phyloP scores from a whole-genome alignment of 1,140 invertebrate genomes.

The Gonatopus flavifemur region DNA sequence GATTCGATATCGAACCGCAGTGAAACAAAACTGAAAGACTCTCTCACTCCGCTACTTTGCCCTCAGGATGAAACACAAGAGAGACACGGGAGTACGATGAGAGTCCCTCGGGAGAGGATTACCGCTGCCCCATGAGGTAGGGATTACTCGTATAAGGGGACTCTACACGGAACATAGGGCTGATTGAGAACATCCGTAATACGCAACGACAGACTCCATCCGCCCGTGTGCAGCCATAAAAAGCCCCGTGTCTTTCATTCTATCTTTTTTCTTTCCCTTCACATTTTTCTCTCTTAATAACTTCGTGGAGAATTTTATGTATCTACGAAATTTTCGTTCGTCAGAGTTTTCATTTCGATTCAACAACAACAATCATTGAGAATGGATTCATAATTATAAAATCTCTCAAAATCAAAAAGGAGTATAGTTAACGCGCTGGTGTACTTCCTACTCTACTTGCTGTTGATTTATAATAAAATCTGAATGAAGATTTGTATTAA shows the following conservation, averaged over 20 bases:
- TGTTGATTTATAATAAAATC: no score
- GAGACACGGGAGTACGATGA: slow-evolving; percentile 16
- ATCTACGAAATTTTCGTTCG: no score
- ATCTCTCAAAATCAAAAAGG: no score
- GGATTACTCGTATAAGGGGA: slow-evolving; percentile 48
- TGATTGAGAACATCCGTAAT: slow-evolving; percentile 61
- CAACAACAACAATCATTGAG: no score
- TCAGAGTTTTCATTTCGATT: no score
- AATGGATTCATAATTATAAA: no score
- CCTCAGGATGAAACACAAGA: no score
- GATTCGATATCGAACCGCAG: slow-evolving; percentile 31
- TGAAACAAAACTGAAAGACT: slow-evolving; percentile 40
- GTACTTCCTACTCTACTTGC: no score
- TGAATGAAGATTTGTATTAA: not conserved
- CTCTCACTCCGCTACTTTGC: slow-evolving; percentile 21
- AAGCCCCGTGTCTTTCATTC: slow-evolving; percentile 9
- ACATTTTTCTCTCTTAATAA: slow-evolving; percentile 1
- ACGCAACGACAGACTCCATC: slow-evolving; percentile 54
- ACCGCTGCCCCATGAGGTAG: slow-evolving; percentile 30
- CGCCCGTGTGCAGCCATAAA: slow-evolving; percentile 48
- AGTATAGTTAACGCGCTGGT: no score
- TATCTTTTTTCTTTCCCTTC: slow-evolving; percentile 5
- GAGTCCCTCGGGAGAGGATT: slow-evolving; percentile 41
- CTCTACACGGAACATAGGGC: slow-evolving; percentile 45
- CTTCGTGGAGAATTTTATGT: no score